Evolutionary conservation across 2,113 vertebrate species (phyloP), one percentile per base, ranked within the genome.

Genomic region (Boleophthalmus pectinirostris): DNA sequence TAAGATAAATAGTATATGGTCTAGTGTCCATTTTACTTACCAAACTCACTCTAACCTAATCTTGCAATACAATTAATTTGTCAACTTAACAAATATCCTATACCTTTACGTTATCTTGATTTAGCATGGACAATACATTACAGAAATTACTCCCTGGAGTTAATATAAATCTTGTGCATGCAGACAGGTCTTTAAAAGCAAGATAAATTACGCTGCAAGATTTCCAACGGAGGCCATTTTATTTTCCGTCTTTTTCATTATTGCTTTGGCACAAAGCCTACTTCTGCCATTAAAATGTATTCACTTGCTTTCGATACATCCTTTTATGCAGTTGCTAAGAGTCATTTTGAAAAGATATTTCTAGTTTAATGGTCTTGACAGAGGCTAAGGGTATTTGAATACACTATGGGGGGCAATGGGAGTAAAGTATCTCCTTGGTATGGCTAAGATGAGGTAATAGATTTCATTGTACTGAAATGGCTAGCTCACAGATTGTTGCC

Each of bases 401-500:
- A 72, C 18, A 14, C 43, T 77, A 60, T 58, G 71, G 20, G 29
- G 70, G 38, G 68, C 60, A 69, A 25, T 60, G 35, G 25, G 75
- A 60, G 66, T 35, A 21, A 68, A 80, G 79, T 75, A 66, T 72
- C 67, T 68, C 45, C 80, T 71, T 63, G 25, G 78, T 74, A 81
- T 82, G 73, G 86, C 81, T 85, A 71, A 79, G 68, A 43, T 66
- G 7, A 51, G 51, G 58, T 67, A 72, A 79, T 78, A 72, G 57
- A 84, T 49, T 81, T 57, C 51, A 73, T 67, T 74, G 61, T 80
- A 73, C 76, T 58, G 69, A 77, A 84, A 78, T 4, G 78, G 74
- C n/a, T 33, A 14, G 57, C 60, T 68, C 60, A 21, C 51, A 53
- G 43, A 79, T 49, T 51, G 70, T 69, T 77, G 68, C 35, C 7